These are phyloP conservation scores for Idris sp. DNA, from an alignment of 1,140 invertebrate species.

Conservation along the genomic window DNA sequence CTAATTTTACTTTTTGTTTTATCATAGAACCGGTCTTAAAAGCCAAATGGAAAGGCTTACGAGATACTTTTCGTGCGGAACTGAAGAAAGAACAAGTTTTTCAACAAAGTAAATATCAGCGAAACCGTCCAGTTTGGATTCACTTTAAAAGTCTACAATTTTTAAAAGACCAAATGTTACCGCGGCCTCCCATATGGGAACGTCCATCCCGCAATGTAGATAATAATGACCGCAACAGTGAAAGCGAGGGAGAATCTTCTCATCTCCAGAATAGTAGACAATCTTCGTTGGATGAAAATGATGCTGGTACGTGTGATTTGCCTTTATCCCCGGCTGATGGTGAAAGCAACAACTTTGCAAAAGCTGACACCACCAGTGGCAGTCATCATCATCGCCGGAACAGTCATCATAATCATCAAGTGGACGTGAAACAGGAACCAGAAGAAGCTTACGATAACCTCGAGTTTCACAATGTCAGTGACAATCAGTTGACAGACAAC, in stretches of 20 bases:
- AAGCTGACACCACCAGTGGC: conserved; percentile 39
- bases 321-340: conserved; percentile 56
- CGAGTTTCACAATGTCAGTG: conserved; percentile 67
- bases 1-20: too few relatives aligned
- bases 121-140: conserved; percentile 74
- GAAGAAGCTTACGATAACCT: conserved; percentile 69
- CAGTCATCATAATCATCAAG: conserved; percentile 37
- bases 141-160: conserved; percentile 74
- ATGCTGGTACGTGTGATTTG: conserved; percentile 57
- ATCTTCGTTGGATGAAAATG: conserved; percentile 60
- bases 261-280: conserved; percentile 55
- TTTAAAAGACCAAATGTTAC: conserved; percentile 75
- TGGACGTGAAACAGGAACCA: conserved; percentile 72
- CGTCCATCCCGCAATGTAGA: conserved; percentile 58
- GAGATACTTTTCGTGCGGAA: conserved; percentile 77
- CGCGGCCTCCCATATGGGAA: conserved; percentile 74
- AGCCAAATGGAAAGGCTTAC: conserved; percentile 77
- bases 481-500: conserved; percentile 66
- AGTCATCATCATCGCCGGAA: conserved; percentile 44
- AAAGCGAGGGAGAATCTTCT: conserved; percentile 59
- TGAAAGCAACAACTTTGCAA: conserved; percentile 53
- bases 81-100: conserved; percentile 75
- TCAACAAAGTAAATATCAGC: conserved; percentile 70
- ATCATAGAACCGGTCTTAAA: conserved; percentile 72
- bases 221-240: conserved; percentile 56